Evolutionary conservation across 2,113 vertebrate species (phyloP).

Genomic region (Chloebia gouldiae): DNA sequence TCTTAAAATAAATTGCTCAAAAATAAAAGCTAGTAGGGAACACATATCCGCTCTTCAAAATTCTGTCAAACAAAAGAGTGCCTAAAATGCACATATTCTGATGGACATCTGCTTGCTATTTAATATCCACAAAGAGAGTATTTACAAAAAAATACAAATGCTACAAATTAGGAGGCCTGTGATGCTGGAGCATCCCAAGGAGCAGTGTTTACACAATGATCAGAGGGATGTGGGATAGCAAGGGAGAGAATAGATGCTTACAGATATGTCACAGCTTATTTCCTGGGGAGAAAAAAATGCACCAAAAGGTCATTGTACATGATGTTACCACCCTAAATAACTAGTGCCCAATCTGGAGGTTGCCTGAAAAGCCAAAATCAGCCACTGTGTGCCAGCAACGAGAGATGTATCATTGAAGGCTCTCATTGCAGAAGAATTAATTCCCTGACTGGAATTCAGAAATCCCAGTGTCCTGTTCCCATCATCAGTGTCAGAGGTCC

Average conservation of each 20-base stretch:
- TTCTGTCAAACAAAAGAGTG: constrained; percentile 19
- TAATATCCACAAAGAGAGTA: constrained; percentile 17
- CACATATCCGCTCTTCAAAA: not conserved
- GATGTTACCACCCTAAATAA: not conserved
- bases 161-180: constrained; percentile 23
- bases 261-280: not conserved
- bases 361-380: not conserved
- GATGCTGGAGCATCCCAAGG: not conserved
- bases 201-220: not conserved
- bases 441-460: not conserved
- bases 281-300: not conserved
- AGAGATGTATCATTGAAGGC: not conserved
- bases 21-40: constrained; percentile 12
- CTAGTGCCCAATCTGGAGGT: not conserved
- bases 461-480: not conserved
- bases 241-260: not conserved
- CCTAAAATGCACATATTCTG: not conserved
- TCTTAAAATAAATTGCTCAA: not conserved
- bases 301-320: not conserved
- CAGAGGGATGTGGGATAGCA: not conserved
- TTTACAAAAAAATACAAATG: constrained; percentile 27
- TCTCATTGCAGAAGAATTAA: not conserved
- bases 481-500: not conserved
- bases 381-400: not conserved
- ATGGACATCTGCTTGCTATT: constrained; percentile 61